A percentile compares a stretch with the other conserved stretches of the same genome.
Conservation (phyloP, 2,113 vertebrate species). For the Dascyllus trimaculatus region DNA sequence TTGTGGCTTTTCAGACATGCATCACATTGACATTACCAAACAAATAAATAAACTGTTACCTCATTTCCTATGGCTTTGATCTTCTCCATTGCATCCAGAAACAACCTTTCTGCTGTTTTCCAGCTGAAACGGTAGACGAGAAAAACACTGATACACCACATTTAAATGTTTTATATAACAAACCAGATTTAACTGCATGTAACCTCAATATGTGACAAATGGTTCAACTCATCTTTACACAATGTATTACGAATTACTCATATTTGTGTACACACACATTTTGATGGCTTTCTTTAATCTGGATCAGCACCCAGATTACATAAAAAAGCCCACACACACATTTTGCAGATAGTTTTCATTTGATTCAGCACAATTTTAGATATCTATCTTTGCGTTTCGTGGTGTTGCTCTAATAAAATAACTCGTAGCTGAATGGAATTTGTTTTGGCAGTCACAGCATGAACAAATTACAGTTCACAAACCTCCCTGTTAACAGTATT, state of each 20-base stretch:
- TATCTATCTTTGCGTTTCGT: no score
- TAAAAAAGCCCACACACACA: neutral
- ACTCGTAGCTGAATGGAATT: no score
- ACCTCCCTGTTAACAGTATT: no score
- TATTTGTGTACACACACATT: neutral
- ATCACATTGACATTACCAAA: neutral
- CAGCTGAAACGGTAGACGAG: conserved; percentile 85
- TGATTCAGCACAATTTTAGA: no score
- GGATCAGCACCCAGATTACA: neutral
- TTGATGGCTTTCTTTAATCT: neutral
- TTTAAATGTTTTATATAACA: neutral
- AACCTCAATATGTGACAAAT: conserved; percentile 2
- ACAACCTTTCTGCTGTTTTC: conserved; percentile 97
- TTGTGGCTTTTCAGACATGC: neutral
- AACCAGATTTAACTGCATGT: neutral
- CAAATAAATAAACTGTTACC: conserved; percentile 79
- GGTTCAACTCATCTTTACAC: neutral
- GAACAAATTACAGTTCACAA: no score
- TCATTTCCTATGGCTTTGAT: conserved; percentile 99
- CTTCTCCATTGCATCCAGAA: conserved; percentile 98
- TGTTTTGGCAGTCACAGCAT: no score
- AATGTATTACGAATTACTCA: no score
- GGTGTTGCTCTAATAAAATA: no score
- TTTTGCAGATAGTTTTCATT: no score
- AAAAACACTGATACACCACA: neutral